Base-by-base conservation (phyloP, 1,140 invertebrate species). In the Eufriesea mexicana region DNA sequence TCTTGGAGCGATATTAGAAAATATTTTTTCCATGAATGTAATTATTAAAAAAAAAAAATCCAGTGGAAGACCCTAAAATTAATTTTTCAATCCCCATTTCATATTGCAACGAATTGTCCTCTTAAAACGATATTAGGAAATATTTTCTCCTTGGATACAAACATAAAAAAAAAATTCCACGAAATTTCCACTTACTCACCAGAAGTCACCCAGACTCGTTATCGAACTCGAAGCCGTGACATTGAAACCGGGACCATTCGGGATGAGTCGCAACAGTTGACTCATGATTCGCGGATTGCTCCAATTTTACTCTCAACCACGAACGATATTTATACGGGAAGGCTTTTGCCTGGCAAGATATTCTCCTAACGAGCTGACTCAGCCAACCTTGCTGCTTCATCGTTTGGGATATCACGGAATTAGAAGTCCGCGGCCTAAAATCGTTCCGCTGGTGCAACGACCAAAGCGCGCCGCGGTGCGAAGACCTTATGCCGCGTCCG, bases 311-410 rank as follows among this genome's bases (percentile, higher is more conserved):
- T 49, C 71, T 20, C 76, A 9, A 49, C 64, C 16, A 49, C 25
- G 61, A 25, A 64, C 71, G 49, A 59, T 80, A 80, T 80, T 80
- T 80, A 64, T 66, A 67, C 28, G 54, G 76, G 51, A 16, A 64
- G 57, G 70, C 59, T 54, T 59, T 72, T 62, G 61, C n/a, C 67
- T 35, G 9, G 12, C 12, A 2, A 1, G 12, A 18, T 16, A 8
- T 70, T 70, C 47, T 45, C 62, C 35, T 82, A 67, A 67, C 73
- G 61, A 82, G 79, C 73, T 82, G 73, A 82, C 73, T 75, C 79
- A 75, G 49, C 72, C 51, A 67, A 67, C 42, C 49, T 55, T 76
- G 79, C 51, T 47, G 71, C 51, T 28, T 62, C 78, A 79, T 76
- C 72, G 79, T 25, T 45, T 57, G 72, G 55, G 72, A 76, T 59